Evolutionary conservation across 2,888 invertebrate species (phyloP).

Genomic region (Pollenia angustigena): DNA sequence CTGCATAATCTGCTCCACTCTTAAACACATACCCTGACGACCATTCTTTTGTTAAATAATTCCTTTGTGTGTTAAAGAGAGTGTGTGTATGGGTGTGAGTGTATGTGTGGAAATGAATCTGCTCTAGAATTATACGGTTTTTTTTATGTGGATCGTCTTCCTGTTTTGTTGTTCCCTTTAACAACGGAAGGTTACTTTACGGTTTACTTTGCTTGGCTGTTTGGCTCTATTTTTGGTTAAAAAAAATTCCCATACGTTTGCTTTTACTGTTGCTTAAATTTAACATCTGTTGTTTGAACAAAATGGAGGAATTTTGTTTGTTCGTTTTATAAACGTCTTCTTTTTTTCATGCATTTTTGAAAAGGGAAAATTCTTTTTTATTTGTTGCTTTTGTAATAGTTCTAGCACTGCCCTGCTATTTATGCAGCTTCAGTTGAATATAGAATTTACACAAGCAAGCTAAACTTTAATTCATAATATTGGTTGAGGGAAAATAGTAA

Average conservation of each 20-base stretch:
- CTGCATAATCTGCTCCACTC: conserved; percentile 56
- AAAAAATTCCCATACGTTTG: conserved; percentile 46
- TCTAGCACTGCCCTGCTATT: conserved; percentile 19
- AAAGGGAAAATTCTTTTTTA: conserved; percentile 50
- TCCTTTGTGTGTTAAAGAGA: not conserved
- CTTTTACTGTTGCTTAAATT: conserved; percentile 50
- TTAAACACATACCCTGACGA: not conserved
- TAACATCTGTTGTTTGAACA: conserved; percentile 65
- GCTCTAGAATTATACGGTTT: conserved; percentile 5
- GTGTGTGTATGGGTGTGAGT: conserved; percentile 17
- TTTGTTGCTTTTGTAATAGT: conserved; percentile 26
- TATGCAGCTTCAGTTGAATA: conserved; percentile 41
- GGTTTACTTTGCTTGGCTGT: conserved; percentile 42
- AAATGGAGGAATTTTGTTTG: conserved; percentile 25
- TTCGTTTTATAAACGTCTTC: conserved; percentile 44
- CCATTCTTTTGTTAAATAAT: conserved; percentile 24
- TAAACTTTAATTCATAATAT: conserved; percentile 26
- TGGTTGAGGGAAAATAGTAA: not conserved
- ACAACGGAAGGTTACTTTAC: conserved; percentile 44
- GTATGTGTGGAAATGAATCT: conserved; percentile 34
- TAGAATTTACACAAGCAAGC: conserved; percentile 7
- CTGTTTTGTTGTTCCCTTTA: conserved; percentile 40
- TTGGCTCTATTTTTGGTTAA: conserved; percentile 30
- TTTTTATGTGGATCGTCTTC: conserved; percentile 35
- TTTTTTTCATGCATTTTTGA: conserved; percentile 19